Evolutionary conservation across 2,888 invertebrate genomes (phyloP).

Genomic region (Napeogenes sylphis): DNA sequence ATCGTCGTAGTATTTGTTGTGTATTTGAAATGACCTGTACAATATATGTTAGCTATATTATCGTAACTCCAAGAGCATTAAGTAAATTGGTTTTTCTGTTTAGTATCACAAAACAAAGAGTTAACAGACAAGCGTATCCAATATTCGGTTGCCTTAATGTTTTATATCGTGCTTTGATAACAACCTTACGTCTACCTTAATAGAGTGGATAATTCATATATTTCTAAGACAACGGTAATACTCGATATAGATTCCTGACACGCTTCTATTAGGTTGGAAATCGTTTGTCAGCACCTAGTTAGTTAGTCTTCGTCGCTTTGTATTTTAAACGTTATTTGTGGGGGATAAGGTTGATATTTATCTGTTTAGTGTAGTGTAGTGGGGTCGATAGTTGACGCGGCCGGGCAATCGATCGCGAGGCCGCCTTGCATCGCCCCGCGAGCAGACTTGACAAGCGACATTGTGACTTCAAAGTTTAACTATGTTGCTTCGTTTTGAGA

Average conservation of each 20-base stretch:
- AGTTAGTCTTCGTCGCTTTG: constrained; percentile 27
- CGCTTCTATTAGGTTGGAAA: constrained; percentile 61
- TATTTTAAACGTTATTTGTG: constrained; percentile 43
- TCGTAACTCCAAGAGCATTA: neutral
- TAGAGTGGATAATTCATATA: constrained; percentile 67
- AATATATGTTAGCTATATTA: neutral
- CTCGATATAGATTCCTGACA: constrained; percentile 57
- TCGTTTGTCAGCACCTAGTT: constrained; percentile 45
- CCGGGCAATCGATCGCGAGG: constrained; percentile 62
- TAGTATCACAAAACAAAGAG: constrained; percentile 36
- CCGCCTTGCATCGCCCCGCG: constrained; percentile 41
- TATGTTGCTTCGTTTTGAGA: neutral
- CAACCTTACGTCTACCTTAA: constrained; percentile 54
- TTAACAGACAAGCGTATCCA: constrained; percentile 69
- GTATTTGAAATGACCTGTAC: neutral
- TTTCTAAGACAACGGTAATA: constrained; percentile 35
- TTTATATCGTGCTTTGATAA: constrained; percentile 44
- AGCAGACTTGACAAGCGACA: constrained; percentile 45
- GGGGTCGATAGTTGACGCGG: constrained; percentile 68
- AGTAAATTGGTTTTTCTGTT: neutral
- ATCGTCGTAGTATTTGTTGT: neutral
- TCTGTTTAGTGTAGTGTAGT: constrained; percentile 49
- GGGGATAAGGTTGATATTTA: constrained; percentile 62
- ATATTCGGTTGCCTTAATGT: constrained; percentile 48
- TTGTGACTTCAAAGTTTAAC: constrained; percentile 26